These are phyloP conservation scores for Oscarella lobularis DNA, from an alignment of 37 sponge, comb jelly and placozoan species.

Conservation along the genomic window DNA sequence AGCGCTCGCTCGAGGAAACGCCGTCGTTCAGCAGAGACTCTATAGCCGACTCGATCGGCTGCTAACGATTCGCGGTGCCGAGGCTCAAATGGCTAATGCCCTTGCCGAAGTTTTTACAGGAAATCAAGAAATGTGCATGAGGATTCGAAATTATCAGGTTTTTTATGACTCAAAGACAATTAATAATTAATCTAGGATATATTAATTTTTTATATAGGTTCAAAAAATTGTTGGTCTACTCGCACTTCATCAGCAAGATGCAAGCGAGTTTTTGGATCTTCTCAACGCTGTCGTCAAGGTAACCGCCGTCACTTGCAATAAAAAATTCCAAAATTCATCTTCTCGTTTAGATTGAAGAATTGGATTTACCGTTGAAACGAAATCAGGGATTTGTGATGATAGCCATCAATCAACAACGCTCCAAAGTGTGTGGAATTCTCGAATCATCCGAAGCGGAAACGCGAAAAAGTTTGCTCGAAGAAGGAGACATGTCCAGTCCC, in stretches of 20 bases:
- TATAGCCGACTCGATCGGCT: constrained; percentile 41
- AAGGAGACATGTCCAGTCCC: constrained; percentile 4
- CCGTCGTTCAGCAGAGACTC: constrained; percentile 21
- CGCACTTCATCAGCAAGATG: constrained; percentile 6
- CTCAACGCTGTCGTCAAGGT: constrained; percentile 51
- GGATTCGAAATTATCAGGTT: constrained; percentile 18
- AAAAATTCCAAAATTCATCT: neutral
- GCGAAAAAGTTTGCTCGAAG: neutral
- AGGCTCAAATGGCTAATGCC: constrained; percentile 8
- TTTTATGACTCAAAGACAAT: neutral
- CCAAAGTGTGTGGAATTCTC: neutral
- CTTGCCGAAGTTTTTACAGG: constrained; percentile 34
- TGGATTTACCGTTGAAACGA: constrained; percentile 48
- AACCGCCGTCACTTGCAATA: neutral
- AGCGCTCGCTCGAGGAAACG: constrained; percentile 10
- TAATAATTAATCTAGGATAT: neutral
- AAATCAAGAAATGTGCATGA: constrained; percentile 18
- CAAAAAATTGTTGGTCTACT: constrained; percentile 3
- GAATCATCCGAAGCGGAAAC: neutral
- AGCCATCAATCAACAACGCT: constrained; percentile 24
- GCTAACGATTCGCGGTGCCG: constrained; percentile 16
- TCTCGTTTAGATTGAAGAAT: constrained; percentile 29
- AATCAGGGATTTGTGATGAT: constrained; percentile 50
- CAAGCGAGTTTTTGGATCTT: constrained; percentile 24
- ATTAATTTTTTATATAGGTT: neutral